phyloP scores from a whole-genome alignment of 2,113 vertebrate species.

The Sinocyclocheilus grahami region DNA sequence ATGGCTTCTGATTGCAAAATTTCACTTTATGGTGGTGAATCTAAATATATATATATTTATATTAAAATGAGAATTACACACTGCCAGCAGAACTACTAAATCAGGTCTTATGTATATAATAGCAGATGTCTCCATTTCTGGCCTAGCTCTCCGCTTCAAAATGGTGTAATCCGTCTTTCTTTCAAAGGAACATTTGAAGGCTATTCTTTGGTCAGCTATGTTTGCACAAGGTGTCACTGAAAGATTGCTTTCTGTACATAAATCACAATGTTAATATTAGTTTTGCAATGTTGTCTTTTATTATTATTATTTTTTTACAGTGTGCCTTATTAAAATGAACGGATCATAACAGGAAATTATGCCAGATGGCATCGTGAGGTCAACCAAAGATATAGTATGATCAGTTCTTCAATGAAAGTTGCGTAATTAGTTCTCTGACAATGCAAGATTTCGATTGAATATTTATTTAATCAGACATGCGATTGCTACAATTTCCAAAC shows the following conservation, averaged over 20 bases:
- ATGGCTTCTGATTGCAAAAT: not conserved
- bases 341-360: not conserved
- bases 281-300: not conserved
- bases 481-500: not conserved
- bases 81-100: no score
- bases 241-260: not conserved
- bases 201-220: not conserved
- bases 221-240: not conserved
- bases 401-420: not conserved
- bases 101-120: no score
- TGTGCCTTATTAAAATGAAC: not conserved
- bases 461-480: not conserved
- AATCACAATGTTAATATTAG: not conserved
- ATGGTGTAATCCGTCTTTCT: not conserved
- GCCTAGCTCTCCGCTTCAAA: not conserved
- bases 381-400: not conserved
- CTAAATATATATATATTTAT: no score
- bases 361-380: not conserved
- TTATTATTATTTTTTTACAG: not conserved
- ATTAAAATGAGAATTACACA: no score
- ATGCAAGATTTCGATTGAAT: not conserved
- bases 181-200: not conserved
- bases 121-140: not conserved
- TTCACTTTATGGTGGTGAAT: no score
- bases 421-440: not conserved